These are phyloP conservation scores for Eulemur rubriventer DNA, from an alignment of 2,797 vertebrate species.

Conservation along the genomic window DNA sequence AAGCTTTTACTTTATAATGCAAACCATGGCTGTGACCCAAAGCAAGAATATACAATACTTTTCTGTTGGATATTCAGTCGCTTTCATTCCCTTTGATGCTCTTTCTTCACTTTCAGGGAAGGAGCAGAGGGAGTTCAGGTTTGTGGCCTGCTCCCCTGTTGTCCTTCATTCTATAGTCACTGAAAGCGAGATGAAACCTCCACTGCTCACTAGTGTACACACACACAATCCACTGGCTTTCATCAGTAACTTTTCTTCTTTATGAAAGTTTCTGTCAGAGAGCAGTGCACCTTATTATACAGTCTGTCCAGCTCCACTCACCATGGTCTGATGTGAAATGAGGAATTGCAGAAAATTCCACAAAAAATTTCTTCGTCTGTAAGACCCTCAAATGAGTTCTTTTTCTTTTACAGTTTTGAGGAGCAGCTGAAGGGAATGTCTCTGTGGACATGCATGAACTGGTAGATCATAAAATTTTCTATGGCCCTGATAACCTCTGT, in stretches of 20 bases:
- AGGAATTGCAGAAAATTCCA: conserved; percentile 70
- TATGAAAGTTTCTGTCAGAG: conserved; percentile 80
- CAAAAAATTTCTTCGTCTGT: conserved; percentile 77
- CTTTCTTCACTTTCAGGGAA: conserved; percentile 82
- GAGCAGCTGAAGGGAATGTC: conserved; percentile 57
- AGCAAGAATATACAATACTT: conserved; percentile 84
- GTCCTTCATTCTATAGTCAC: conserved; percentile 83
- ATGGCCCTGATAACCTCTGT: conserved; percentile 70
- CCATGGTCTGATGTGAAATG: conserved; percentile 61
- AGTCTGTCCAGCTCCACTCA: conserved; percentile 65
- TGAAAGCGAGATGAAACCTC: conserved; percentile 79
- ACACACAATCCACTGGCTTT: conserved; percentile 75
- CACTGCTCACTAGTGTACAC: neutral
- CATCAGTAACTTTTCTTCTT: conserved; percentile 84
- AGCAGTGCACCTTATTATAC: conserved; percentile 79
- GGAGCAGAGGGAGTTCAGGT: conserved; percentile 82
- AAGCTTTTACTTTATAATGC: conserved; percentile 82
- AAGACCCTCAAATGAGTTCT: conserved; percentile 78
- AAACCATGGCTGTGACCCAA: conserved; percentile 83
- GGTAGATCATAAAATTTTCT: conserved; percentile 77
- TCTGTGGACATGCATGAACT: conserved; percentile 29
- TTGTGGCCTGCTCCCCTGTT: conserved; percentile 81
- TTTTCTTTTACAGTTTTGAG: conserved; percentile 84
- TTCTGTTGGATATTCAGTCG: conserved; percentile 81
- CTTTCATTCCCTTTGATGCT: conserved; percentile 90